Evolutionary conservation across 2,113 vertebrate genomes (phyloP).

Genomic region (Acinonyx jubatus): DNA sequence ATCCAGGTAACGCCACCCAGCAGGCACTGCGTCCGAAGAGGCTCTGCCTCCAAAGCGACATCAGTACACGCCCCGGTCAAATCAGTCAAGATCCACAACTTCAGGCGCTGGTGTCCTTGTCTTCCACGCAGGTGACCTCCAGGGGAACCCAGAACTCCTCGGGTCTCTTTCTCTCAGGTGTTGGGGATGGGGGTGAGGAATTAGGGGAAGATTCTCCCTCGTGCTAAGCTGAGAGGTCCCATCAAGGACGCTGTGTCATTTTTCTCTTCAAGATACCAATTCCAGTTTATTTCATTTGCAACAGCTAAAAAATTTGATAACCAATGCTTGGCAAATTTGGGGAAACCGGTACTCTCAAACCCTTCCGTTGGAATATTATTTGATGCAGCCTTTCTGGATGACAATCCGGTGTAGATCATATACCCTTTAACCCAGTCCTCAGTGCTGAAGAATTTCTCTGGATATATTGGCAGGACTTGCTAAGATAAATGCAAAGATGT

Average conservation of each 20-base stretch:
- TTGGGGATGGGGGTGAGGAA: too few species aligned
- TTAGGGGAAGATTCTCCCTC: background rate
- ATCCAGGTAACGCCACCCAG: slow-evolving; percentile 87
- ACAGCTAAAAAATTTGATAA: background rate
- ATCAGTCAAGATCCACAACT: background rate
- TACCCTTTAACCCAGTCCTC: background rate
- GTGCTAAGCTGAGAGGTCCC: background rate
- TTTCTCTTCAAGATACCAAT: background rate
- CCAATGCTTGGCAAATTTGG: background rate
- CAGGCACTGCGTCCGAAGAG: background rate
- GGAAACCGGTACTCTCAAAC: background rate
- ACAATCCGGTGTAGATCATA: background rate
- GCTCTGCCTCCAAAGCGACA: background rate
- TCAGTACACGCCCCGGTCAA: background rate
- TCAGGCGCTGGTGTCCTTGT: background rate
- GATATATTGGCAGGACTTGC: background rate
- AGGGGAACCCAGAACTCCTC: background rate
- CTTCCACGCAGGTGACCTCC: background rate
- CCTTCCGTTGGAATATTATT: background rate
- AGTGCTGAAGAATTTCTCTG: background rate
- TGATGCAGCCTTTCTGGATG: background rate
- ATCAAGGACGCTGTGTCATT: background rate
- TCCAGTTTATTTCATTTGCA: slow-evolving; percentile 2
- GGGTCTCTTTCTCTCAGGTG: background rate
- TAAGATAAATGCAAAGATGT: background rate